Conservation (phyloP, 1,140 invertebrate genomes). For the Hylaeus anthracinus region DNA sequence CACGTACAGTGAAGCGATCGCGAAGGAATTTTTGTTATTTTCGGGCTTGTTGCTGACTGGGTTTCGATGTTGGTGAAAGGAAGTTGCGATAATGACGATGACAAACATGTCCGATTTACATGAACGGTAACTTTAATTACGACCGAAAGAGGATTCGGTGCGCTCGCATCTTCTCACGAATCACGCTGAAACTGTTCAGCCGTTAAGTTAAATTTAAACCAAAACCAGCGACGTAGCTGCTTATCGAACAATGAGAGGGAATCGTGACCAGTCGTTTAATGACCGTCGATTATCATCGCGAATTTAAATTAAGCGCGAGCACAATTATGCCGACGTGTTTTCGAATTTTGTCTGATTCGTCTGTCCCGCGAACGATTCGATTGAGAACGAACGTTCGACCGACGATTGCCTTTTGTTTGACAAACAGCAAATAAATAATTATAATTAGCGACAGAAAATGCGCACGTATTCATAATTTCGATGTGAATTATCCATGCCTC, state of each 20-base stretch:
- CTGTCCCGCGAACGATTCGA: slow-evolving; percentile 48
- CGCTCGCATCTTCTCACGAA: slow-evolving; percentile 7
- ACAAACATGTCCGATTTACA: background rate
- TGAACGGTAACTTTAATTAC: background rate
- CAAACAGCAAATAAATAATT: slow-evolving; percentile 36
- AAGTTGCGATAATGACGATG: background rate
- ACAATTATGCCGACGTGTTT: slow-evolving; percentile 49
- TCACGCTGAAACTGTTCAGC: slow-evolving; percentile 25
- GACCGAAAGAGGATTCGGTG: slow-evolving; percentile 7
- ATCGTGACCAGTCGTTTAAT: slow-evolving; percentile 42
- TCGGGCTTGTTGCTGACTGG: too few relatives aligned
- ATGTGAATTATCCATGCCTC: background rate
- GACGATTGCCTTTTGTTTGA: slow-evolving; percentile 5
- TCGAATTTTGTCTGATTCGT: slow-evolving; percentile 52
- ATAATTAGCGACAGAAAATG: slow-evolving; percentile 9
- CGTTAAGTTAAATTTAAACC: slow-evolving; percentile 61
- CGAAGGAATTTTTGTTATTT: too few relatives aligned
- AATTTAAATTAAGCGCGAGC: slow-evolving; percentile 56
- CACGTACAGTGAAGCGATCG: too few relatives aligned
- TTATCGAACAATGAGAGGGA: background rate
- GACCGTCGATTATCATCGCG: slow-evolving; percentile 58
- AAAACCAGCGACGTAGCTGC: slow-evolving; percentile 36
- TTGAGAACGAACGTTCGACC: slow-evolving; percentile 35
- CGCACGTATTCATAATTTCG: slow-evolving; percentile 5
- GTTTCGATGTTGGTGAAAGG: background rate